These are phyloP conservation scores for Epizoanthus ramosus DNA, from an alignment of 92 coral and sea anemone species.

Conservation along the genomic window DNA sequence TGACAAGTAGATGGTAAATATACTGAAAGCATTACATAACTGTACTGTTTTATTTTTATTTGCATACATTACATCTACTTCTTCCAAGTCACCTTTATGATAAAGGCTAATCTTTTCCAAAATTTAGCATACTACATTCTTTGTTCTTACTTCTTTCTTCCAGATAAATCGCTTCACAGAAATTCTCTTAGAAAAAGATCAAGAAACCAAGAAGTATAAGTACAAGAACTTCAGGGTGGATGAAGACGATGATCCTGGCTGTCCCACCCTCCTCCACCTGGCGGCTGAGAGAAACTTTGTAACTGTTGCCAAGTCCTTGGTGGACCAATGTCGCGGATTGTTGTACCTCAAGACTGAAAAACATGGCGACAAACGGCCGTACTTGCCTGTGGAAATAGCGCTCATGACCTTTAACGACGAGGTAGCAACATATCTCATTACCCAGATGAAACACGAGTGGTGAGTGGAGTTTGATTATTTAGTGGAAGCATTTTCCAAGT, in stretches of 20 bases:
- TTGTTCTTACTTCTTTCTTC: not conserved
- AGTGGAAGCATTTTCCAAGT: too few relatives aligned
- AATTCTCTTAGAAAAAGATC: slow-evolving; percentile 81
- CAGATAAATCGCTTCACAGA: slow-evolving; percentile 94
- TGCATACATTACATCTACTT: too few relatives aligned
- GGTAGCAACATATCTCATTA: slow-evolving; percentile 86
- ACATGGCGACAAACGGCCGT: slow-evolving; percentile 56
- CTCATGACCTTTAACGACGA: slow-evolving; percentile 70
- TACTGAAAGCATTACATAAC: too few relatives aligned
- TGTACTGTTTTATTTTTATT: too few relatives aligned
- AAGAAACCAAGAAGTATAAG: slow-evolving; percentile 41
- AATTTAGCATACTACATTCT: too few relatives aligned
- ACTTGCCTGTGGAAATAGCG: slow-evolving; percentile 85
- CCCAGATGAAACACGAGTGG: slow-evolving; percentile 98
- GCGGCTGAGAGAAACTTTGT: slow-evolving; percentile 87
- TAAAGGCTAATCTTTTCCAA: too few relatives aligned
- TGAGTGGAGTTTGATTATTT: slow-evolving; percentile 23
- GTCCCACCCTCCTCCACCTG: slow-evolving; percentile 91
- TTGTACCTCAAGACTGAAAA: slow-evolving; percentile 82
- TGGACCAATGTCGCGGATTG: slow-evolving; percentile 71
- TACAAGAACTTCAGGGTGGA: slow-evolving; percentile 83
- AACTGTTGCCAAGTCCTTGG: slow-evolving; percentile 77
- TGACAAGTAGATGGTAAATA: too few relatives aligned
- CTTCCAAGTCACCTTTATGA: too few relatives aligned
- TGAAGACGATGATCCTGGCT: slow-evolving; percentile 74